These are phyloP conservation scores for Brachypodius melanocephalos DNA, from an alignment of 2,113 vertebrate species.

Conservation along the genomic window DNA sequence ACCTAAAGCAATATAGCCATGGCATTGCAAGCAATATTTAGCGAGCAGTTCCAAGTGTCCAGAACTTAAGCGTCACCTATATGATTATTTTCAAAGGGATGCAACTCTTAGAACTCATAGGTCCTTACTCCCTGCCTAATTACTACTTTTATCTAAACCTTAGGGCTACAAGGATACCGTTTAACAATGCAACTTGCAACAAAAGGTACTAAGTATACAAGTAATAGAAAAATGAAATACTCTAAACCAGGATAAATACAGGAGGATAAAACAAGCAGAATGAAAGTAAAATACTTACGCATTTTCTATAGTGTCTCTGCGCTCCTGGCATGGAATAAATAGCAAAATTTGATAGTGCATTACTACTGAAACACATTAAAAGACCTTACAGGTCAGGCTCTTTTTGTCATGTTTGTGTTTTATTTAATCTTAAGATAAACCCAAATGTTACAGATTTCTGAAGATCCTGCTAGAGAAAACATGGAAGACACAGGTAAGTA, in stretches of 20 bases:
- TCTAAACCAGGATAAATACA: not conserved
- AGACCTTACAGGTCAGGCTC: not conserved
- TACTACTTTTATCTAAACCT: rapidly evolving
- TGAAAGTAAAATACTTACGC: not conserved
- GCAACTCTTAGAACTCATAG: not conserved
- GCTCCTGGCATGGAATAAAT: not conserved
- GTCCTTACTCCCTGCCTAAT: not conserved
- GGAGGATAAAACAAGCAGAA: not conserved
- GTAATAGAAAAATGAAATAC: not conserved
- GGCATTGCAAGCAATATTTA: rapidly evolving
- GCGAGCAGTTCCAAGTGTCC: not conserved
- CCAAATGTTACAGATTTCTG: not conserved
- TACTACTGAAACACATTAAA: not conserved
- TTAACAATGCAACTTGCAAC: not conserved
- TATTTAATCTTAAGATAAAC: not conserved
- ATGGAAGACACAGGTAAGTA: not conserved
- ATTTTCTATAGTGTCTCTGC: not conserved
- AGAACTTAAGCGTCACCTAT: not conserved
- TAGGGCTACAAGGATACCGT: rapidly evolving
- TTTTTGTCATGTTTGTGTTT: not conserved
- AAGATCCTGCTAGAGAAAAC: not conserved
- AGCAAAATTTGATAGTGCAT: not conserved
- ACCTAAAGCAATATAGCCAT: not conserved
- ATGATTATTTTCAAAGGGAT: not conserved
- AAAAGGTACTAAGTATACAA: not conserved